These are phyloP conservation scores for Drosophila barbarae DNA, from an alignment of 2,888 invertebrate genomes.

Conservation along the genomic window DNA sequence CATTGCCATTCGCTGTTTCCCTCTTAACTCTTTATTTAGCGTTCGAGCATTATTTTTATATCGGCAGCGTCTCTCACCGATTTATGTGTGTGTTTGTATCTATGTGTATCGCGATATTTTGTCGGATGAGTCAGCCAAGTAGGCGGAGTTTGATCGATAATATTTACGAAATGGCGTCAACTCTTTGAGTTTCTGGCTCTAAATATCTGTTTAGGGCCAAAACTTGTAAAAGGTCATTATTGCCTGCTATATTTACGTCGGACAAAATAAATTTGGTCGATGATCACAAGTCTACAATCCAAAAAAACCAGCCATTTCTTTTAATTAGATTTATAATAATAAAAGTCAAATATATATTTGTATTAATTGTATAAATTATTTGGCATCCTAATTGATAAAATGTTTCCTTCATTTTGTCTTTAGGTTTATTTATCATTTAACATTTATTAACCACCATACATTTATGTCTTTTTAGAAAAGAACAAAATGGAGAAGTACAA, in stretches of 20 bases:
- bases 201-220: not conserved
- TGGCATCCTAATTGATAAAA: no score
- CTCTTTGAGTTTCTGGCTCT: slow-evolving; percentile 44
- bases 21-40: slow-evolving; percentile 65
- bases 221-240: not conserved
- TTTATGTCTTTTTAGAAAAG: no score
- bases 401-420: no score
- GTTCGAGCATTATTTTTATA: slow-evolving; percentile 64
- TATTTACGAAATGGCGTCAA: slow-evolving; percentile 65
- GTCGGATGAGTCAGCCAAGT: slow-evolving; percentile 31
- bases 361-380: no score
- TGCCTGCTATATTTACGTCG: not conserved
- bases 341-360: not conserved
- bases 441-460: no score
- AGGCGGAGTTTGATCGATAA: slow-evolving; percentile 78
- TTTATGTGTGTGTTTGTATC: slow-evolving; percentile 11
- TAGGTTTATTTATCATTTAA: no score
- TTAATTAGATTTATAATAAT: not conserved
- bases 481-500: not conserved
- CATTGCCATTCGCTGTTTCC: slow-evolving; percentile 55
- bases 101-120: slow-evolving; percentile 5
- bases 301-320: not conserved
- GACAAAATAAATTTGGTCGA: not conserved
- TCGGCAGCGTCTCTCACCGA: slow-evolving; percentile 62
- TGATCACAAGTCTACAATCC: not conserved